phyloP scores from a whole-genome alignment of 2,113 vertebrate genomes.

The Sylvicapra grimmia region DNA sequence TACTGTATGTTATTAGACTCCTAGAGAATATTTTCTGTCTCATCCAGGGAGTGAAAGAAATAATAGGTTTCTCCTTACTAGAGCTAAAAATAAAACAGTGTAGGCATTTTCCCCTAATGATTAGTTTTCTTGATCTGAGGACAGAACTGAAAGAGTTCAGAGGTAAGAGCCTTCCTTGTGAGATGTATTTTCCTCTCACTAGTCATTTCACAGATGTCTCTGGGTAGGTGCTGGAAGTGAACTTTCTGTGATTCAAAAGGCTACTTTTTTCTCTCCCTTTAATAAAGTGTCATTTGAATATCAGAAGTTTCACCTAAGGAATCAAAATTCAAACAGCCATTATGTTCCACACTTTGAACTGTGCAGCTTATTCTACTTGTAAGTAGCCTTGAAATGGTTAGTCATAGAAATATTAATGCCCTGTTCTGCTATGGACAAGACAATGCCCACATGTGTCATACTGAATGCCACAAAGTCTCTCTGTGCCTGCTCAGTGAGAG shows the following conservation, averaged over 20 bases:
- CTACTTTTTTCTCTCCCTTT: not conserved
- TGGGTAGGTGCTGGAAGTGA: not conserved
- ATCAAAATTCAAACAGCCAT: not conserved
- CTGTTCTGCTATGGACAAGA: not conserved
- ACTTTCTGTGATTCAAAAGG: not conserved
- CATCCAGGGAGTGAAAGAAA: constrained; percentile 33
- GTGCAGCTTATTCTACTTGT: not conserved
- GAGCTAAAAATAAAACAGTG: constrained; percentile 54
- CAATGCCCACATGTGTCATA: not conserved
- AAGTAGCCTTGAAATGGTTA: not conserved
- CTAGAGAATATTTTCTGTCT: constrained; percentile 34
- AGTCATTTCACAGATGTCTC: not conserved
- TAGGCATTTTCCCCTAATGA: constrained; percentile 7
- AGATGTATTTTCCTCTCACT: not conserved
- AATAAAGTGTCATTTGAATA: not conserved
- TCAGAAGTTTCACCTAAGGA: not conserved
- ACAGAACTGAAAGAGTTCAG: constrained; percentile 54
- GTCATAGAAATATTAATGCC: not conserved
- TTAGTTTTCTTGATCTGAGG: constrained; percentile 57
- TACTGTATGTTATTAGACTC: constrained; percentile 28
- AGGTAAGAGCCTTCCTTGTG: constrained; percentile 30
- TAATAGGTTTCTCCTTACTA: not conserved
- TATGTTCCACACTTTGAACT: not conserved
- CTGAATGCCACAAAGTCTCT: not conserved
- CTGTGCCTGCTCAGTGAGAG: not conserved